phyloP scores from a whole-genome alignment of 2,113 vertebrate genomes.

The Corvus cornix region DNA sequence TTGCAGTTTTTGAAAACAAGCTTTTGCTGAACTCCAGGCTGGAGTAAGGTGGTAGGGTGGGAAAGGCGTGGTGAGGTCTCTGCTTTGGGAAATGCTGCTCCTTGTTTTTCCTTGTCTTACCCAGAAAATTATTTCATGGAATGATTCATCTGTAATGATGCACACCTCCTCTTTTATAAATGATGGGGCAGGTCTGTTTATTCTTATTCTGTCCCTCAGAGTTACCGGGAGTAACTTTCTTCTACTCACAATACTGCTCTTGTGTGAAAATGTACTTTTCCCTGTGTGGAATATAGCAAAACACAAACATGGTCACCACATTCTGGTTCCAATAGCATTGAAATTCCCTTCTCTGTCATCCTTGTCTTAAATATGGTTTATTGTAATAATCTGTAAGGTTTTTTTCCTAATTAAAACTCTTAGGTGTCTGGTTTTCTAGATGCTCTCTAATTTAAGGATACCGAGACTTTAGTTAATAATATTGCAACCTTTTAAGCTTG shows the following conservation, averaged over 20 bases:
- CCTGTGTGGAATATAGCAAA: neutral
- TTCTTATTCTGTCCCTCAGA: neutral
- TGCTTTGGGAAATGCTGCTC: neutral
- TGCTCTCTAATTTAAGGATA: slow-evolving; percentile 5
- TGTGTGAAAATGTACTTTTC: neutral
- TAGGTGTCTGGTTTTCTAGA: neutral
- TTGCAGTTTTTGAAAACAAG: neutral
- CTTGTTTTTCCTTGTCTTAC: neutral
- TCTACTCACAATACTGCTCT: neutral
- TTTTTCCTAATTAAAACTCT: neutral
- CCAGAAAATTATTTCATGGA: neutral
- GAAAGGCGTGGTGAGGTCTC: neutral
- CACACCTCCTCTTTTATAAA: neutral
- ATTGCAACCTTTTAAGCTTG: slow-evolving; percentile 33
- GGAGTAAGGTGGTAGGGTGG: neutral
- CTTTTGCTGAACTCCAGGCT: neutral
- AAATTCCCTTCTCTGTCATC: neutral
- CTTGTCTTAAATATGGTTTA: neutral
- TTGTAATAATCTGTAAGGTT: neutral
- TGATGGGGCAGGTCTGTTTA: slow-evolving; percentile 1
- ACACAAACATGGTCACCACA: neutral
- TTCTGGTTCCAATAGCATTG: neutral
- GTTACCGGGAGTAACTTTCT: neutral
- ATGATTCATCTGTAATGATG: slow-evolving; percentile 12
- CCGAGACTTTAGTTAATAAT: slow-evolving; percentile 22